phyloP scores from a whole-genome alignment of 2,888 invertebrate genomes.

The Drosophila siamana region DNA sequence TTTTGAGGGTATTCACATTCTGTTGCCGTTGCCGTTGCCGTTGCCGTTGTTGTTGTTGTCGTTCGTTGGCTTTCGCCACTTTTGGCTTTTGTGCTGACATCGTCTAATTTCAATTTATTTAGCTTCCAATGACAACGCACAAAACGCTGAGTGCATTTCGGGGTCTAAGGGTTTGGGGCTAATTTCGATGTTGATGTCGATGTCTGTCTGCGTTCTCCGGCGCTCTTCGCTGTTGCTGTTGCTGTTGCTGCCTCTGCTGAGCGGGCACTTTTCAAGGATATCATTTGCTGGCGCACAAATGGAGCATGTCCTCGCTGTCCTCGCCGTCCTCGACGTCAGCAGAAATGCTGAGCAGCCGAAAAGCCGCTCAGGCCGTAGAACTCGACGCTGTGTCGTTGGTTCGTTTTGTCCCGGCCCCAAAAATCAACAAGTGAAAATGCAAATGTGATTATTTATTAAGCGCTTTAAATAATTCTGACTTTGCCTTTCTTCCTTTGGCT shows the following conservation, averaged over 20 bases:
- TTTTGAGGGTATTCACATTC: slow-evolving; percentile 1
- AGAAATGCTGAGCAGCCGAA: slow-evolving; percentile 29
- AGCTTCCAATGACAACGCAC: slow-evolving; percentile 76
- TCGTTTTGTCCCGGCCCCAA: slow-evolving; percentile 28
- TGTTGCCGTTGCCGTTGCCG: slow-evolving; percentile 1
- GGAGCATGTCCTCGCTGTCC: neutral
- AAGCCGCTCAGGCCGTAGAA: neutral
- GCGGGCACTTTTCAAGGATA: slow-evolving; percentile 52
- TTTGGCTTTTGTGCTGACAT: slow-evolving; percentile 73
- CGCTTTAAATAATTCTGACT: slow-evolving; percentile 69
- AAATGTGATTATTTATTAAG: slow-evolving; percentile 82
- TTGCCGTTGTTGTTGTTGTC: slow-evolving; percentile 11
- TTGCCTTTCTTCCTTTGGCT: slow-evolving; percentile 11
- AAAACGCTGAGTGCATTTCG: slow-evolving; percentile 65
- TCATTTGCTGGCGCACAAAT: neutral
- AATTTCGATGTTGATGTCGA: slow-evolving; percentile 56
- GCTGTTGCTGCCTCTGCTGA: slow-evolving; percentile 37
- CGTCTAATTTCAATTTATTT: slow-evolving; percentile 78
- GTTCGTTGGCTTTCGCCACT: slow-evolving; percentile 40
- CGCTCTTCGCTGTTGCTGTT: slow-evolving; percentile 7
- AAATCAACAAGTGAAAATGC: slow-evolving; percentile 82
- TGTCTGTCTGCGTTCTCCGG: slow-evolving; percentile 49
- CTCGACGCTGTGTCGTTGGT: too few species aligned
- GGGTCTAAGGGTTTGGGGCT: slow-evolving; percentile 30
- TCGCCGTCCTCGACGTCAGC: slow-evolving; percentile 49